Evolutionary conservation across 2,888 invertebrate genomes (phyloP).

Genomic region (Amiota minor): DNA sequence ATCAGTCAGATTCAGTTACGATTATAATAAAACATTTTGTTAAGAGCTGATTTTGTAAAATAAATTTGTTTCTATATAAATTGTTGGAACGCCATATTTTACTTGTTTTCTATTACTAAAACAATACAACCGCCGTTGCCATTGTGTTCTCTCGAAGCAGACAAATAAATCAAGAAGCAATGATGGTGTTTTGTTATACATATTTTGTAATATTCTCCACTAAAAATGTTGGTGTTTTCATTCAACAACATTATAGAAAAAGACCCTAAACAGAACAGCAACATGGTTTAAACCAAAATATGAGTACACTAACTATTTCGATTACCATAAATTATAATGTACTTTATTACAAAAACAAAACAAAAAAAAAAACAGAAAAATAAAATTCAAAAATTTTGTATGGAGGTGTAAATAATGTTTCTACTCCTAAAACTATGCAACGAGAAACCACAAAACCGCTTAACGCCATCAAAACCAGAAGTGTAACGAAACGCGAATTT

Average conservation of each 20-base stretch:
- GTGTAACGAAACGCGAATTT: not conserved
- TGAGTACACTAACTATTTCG: not conserved
- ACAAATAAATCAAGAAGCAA: slow-evolving; percentile 1
- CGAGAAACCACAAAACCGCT: not conserved
- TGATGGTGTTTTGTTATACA: not conserved
- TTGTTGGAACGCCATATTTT: too few relatives aligned
- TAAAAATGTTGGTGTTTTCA: not conserved
- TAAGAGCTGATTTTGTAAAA: too few relatives aligned
- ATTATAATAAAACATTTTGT: too few relatives aligned
- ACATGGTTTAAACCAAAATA: not conserved
- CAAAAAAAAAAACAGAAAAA: not conserved
- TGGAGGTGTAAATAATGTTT: too few relatives aligned
- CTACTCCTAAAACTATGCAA: not conserved
- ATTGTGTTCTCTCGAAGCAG: not conserved
- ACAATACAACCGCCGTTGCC: not conserved
- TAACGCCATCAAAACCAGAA: not conserved
- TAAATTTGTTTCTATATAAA: too few relatives aligned
- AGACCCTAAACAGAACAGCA: too few relatives aligned
- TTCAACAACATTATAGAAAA: too few relatives aligned
- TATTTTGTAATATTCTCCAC: not conserved
- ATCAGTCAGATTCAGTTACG: too few relatives aligned
- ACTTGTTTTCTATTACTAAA: too few relatives aligned
- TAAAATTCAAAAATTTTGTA: too few relatives aligned
- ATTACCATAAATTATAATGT: slow-evolving; percentile 2
- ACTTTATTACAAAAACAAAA: not conserved